Evolutionary conservation across 2,113 vertebrate genomes (phyloP).

Genomic region (Alces alces): DNA sequence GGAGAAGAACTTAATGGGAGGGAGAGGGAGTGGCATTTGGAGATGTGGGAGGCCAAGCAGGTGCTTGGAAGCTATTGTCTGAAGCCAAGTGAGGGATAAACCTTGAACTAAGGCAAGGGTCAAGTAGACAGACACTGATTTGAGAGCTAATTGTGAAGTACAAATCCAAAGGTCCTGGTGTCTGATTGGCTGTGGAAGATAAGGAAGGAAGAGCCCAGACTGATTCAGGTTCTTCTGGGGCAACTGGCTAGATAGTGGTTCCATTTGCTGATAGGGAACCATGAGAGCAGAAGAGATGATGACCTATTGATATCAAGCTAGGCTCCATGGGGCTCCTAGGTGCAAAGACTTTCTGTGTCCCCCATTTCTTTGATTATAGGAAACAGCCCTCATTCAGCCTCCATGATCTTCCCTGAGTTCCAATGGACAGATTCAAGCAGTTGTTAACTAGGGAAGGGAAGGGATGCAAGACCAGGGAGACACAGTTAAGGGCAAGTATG

Average conservation of each 20-base stretch:
- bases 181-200: neutral
- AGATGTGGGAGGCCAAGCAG: neutral
- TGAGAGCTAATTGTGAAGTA: slow-evolving; percentile 4
- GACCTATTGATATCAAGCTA: neutral
- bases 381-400: neutral
- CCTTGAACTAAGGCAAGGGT: neutral
- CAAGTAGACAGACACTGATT: neutral
- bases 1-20: neutral
- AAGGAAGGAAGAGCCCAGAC: slow-evolving; percentile 1
- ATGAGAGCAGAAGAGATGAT: neutral
- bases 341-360: neutral
- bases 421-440: neutral
- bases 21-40: neutral
- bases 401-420: neutral
- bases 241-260: neutral
- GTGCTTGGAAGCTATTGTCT: neutral
- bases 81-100: slow-evolving; percentile 3
- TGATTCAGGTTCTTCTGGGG: neutral
- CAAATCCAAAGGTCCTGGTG: slow-evolving; percentile 25
- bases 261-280: neutral
- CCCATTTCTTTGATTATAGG: neutral
- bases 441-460: neutral
- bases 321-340: neutral
- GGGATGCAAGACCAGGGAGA: neutral
- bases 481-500: neutral